A percentile compares a stretch with the other conserved stretches of the same genome.
Conservation (phyloP, 2,888 invertebrate genomes). For the Timandra comae region DNA sequence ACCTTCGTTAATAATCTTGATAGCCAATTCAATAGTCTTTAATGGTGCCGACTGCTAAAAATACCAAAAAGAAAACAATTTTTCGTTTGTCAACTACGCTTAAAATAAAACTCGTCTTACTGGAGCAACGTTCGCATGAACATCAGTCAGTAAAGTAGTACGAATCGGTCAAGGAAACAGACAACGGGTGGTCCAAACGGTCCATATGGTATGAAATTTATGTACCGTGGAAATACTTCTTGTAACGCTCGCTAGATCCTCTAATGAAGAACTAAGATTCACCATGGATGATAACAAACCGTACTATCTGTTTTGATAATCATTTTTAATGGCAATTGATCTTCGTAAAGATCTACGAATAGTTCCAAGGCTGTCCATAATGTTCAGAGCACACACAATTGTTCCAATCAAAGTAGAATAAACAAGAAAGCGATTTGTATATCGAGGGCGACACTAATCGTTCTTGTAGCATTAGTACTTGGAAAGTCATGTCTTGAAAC, state of each 20-base stretch:
- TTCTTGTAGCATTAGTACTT: constrained; percentile 21
- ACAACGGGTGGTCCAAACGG: constrained; percentile 17
- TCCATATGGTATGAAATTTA: constrained; percentile 9
- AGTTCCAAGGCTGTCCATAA: too few relatives aligned
- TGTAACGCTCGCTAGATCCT: constrained; percentile 1
- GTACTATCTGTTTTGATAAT: too few relatives aligned
- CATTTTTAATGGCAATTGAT: too few relatives aligned
- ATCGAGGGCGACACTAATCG: constrained; percentile 1
- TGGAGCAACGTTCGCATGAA: constrained; percentile 7
- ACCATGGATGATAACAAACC: constrained; percentile 4
- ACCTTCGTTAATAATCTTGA: constrained; percentile 28
- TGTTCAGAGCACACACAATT: neutral
- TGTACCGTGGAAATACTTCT: constrained; percentile 14
- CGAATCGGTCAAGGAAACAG: constrained; percentile 19
- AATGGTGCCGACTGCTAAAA: constrained; percentile 3
- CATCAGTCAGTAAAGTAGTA: constrained; percentile 9
- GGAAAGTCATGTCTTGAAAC: constrained; percentile 34
- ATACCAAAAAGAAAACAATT: too few relatives aligned
- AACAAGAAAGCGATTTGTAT: neutral
- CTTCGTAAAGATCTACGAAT: too few relatives aligned
- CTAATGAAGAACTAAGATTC: neutral
- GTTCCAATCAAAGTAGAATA: neutral
- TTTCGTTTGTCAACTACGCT: constrained; percentile 8
- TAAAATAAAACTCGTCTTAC: constrained; percentile 15
- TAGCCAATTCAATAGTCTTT: constrained; percentile 16